Percentiles rank a stretch among this genome's conserved stretches.
Conservation (phyloP, 1,140 invertebrate genomes). For the Drosophila rhopaloa region DNA sequence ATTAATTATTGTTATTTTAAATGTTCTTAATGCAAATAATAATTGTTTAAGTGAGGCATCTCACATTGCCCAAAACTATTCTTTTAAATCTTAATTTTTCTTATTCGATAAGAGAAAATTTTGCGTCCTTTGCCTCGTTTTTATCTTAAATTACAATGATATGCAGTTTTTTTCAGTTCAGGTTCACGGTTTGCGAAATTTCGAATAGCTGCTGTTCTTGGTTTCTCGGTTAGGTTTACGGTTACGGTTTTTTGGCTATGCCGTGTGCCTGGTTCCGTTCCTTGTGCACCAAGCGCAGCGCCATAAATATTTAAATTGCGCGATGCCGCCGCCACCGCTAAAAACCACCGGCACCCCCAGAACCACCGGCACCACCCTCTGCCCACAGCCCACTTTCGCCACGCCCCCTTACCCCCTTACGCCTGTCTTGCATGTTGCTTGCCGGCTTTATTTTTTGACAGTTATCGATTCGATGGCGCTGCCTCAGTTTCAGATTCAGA, state of each 20-base stretch:
- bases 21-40: too few species aligned
- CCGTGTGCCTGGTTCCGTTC: constrained; percentile 59
- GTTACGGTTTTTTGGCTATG: constrained; percentile 80
- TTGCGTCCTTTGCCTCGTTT: not conserved
- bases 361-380: not conserved
- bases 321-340: constrained; percentile 44
- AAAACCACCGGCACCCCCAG: not conserved
- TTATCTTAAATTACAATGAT: too few species aligned
- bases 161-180: not conserved
- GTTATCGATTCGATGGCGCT: constrained; percentile 67
- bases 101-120: not conserved
- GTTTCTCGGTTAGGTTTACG: constrained; percentile 63
- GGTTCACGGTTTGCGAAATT: constrained; percentile 1
- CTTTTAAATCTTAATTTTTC: too few species aligned
- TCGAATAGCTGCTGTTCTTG: constrained; percentile 40
- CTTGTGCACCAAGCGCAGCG: constrained; percentile 57
- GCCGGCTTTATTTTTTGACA: constrained; percentile 81
- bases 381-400: not conserved
- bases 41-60: too few species aligned
- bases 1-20: too few species aligned
- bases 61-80: too few species aligned
- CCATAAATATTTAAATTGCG: constrained; percentile 82
- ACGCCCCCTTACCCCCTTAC: not conserved
- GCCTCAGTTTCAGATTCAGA: constrained; percentile 33
- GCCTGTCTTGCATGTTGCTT: constrained; percentile 65